Base-by-base conservation (phyloP, 2,888 invertebrate species). In the Argyresthia albistria region DNA sequence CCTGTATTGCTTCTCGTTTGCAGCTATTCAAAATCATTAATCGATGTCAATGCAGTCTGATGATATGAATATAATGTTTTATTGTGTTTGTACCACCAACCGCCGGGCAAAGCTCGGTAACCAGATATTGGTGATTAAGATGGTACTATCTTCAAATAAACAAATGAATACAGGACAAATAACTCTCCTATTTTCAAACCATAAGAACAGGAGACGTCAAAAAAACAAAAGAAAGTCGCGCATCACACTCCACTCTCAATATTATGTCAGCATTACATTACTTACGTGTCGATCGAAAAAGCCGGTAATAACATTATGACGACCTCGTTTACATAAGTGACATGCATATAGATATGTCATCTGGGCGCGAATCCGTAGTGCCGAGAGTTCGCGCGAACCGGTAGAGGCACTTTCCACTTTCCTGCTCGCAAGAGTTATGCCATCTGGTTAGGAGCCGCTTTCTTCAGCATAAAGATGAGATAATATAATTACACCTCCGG, bases 371-470 rank as follows among this genome's bases (percentile, higher is more conserved):
- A 25, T 25, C 25, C 6, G 25, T 25, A 25, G 25, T 25, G 25
- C 25, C 3, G 25, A 25, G 25, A 25, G 37, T 14, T 39, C 46
- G 37, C 35, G n/a, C 14, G 56, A 75, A 81, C 82, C 77, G 76
- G 83, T 78, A 62, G 51, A 12, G 55, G 57, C 67, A 72, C 83
- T 84, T 84, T 84, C 84, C 60, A 83, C 81, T 83, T 83, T 83
- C 77, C 69, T 80, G 56, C 61, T 59, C 59, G 46, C 65, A 25
- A 61, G 15, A 15, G 67, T 74, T 82, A 83, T 78, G 73, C 60
- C 77, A 80, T 76, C 69, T 65, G 64, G 73, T 69, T 67, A 70
- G 76, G 79, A 83, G 82, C 73, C 59, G 74, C 82, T 86, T 83
- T 78, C 77, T 67, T 78, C 68, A 68, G 71, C 45, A 10, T 62